Conservation (phyloP, 2,113 vertebrate genomes). For the Arvicanthis niloticus region DNA sequence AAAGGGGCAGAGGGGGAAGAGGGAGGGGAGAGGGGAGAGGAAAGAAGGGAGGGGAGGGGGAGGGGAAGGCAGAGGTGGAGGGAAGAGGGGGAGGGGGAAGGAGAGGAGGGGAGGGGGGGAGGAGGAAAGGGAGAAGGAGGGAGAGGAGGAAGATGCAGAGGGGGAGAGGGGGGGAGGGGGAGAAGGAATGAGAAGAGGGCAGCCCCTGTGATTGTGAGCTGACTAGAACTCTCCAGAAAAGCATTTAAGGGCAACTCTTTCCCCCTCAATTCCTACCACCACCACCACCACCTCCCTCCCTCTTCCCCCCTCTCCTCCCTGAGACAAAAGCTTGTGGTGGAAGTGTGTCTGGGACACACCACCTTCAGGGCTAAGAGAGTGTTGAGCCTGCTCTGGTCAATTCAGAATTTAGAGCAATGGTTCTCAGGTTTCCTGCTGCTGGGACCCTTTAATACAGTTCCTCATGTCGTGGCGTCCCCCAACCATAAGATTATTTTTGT, state of each 20-base stretch:
- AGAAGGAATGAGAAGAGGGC: fast-evolving
- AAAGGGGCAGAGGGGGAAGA: fast-evolving
- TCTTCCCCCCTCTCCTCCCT: neutral
- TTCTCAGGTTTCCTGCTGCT: neutral
- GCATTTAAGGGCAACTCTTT: neutral
- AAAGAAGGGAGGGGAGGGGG: neutral
- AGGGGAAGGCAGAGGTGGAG: fast-evolving
- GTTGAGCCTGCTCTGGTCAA: too few species aligned
- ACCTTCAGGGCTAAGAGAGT: neutral
- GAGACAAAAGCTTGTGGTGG: neutral
- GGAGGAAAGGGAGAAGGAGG: fast-evolving
- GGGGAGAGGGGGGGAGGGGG: too few species aligned
- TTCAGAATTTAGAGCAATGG: neutral
- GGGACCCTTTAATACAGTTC: neutral
- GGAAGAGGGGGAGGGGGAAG: fast-evolving
- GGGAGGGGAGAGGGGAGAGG: fast-evolving
- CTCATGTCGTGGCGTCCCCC: neutral
- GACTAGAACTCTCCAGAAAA: neutral
- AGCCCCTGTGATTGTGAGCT: neutral
- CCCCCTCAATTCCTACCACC: neutral
- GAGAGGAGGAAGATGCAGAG: too few species aligned
- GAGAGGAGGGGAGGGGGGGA: too few species aligned
- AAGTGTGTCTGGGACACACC: too few species aligned
- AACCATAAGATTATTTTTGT: neutral
- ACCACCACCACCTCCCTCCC: too few species aligned